phyloP scores from a whole-genome alignment of 2,888 invertebrate genomes.

The Tachina fera region DNA sequence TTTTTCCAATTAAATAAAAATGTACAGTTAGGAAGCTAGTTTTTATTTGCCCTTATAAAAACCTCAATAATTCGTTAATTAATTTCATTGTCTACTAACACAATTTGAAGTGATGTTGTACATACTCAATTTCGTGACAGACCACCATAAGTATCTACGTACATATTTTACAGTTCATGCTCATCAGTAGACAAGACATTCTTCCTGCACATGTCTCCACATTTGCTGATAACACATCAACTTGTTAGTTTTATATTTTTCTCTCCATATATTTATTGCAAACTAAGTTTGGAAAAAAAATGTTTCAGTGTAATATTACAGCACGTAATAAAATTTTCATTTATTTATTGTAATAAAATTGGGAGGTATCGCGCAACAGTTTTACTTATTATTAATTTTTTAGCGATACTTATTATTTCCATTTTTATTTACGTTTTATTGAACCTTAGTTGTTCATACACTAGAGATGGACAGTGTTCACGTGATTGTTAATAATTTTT shows the following conservation, averaged over 20 bases:
- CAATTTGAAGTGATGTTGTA: constrained; percentile 22
- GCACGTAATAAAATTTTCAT: constrained; percentile 41
- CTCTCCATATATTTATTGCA: not conserved
- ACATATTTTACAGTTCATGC: not conserved
- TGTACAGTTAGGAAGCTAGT: not conserved
- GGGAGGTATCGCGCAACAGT: constrained; percentile 39
- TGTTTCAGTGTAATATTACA: constrained; percentile 9
- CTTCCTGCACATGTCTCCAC: not conserved
- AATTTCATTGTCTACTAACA: constrained; percentile 30
- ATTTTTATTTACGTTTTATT: constrained; percentile 52
- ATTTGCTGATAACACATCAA: not conserved
- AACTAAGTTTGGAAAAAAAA: constrained; percentile 9
- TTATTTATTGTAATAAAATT: constrained; percentile 15
- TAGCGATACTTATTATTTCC: not conserved
- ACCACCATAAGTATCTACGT: no score
- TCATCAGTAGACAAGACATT: not conserved
- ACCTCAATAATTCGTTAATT: not conserved
- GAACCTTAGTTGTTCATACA: constrained; percentile 24
- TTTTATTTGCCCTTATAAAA: not conserved
- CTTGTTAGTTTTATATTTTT: not conserved
- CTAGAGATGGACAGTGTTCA: not conserved
- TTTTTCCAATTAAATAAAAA: no score
- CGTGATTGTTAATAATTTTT: not conserved
- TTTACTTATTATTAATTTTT: constrained; percentile 17
- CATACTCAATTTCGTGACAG: not conserved